Conservation (phyloP, 2,113 vertebrate species). For the Cygnus buccinator region DNA sequence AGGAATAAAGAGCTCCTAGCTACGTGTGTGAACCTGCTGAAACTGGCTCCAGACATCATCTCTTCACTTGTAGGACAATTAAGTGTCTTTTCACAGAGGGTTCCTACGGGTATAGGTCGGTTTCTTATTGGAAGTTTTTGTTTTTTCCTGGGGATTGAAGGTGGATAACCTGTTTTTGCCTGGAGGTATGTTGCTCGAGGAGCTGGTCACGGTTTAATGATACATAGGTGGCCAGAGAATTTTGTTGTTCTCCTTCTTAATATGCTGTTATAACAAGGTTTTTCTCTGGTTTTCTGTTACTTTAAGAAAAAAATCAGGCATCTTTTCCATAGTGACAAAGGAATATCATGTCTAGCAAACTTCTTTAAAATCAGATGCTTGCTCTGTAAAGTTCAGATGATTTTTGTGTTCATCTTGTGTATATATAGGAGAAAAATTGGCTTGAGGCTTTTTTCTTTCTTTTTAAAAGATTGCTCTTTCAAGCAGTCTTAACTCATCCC, state of each 20-base stretch:
- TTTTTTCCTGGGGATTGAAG: neutral
- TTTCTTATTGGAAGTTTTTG: neutral
- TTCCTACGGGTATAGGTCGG: neutral
- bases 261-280: neutral
- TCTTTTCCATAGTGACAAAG: neutral
- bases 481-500: neutral
- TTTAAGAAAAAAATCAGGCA: neutral
- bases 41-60: neutral
- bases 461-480: neutral
- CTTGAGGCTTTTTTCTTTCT: neutral
- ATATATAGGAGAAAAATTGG: neutral
- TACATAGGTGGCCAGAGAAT: neutral
- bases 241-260: neutral
- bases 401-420: neutral
- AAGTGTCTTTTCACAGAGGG: neutral
- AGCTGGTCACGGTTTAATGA: neutral
- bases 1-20: neutral
- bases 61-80: neutral
- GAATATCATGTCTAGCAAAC: neutral
- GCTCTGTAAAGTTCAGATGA: neutral
- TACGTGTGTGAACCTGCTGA: fast-evolving
- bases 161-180: neutral
- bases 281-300: neutral
- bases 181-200: neutral
- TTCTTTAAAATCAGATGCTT: neutral